Conservation (phyloP, 2,888 invertebrate genomes). For the Allophyes oxyacanthae region DNA sequence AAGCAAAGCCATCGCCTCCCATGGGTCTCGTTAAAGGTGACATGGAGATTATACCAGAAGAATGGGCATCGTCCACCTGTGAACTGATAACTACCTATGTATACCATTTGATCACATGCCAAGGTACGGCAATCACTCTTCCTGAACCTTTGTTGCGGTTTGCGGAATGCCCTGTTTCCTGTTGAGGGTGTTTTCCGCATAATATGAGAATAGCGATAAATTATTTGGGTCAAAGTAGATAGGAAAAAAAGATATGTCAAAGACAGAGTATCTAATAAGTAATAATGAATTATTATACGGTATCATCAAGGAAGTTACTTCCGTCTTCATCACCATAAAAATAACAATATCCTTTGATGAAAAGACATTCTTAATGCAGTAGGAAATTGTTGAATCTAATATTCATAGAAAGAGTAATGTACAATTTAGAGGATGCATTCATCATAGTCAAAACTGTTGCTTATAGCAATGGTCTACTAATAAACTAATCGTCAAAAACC, state of each 20-base stretch:
- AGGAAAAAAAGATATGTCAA: constrained; percentile 20
- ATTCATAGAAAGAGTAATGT: constrained; percentile 3
- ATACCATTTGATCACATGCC: constrained; percentile 27
- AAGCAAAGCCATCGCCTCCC: not conserved
- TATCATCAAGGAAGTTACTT: constrained; percentile 18
- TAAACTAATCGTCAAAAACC: too few relatives aligned
- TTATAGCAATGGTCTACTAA: too few relatives aligned
- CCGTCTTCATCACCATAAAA: constrained; percentile 12
- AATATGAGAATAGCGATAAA: constrained; percentile 23
- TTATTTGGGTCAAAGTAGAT: constrained; percentile 38
- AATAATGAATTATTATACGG: constrained; percentile 23
- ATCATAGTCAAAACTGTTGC: too few relatives aligned
- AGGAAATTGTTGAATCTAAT: constrained; percentile 14
- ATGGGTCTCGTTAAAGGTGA: constrained; percentile 6
- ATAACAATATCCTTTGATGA: not conserved
- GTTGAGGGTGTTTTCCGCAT: constrained; percentile 25
- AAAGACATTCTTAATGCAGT: not conserved
- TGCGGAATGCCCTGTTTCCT: constrained; percentile 19
- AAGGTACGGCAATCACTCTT: constrained; percentile 35
- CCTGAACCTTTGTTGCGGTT: constrained; percentile 37
- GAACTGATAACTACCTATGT: constrained; percentile 7
- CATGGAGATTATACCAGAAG: constrained; percentile 21
- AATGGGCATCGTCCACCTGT: constrained; percentile 25
- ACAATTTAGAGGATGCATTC: too few relatives aligned
- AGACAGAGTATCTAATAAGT: constrained; percentile 9